Evolutionary conservation across 2,888 invertebrate genomes (phyloP).

Genomic region (Xylophagus ater): DNA sequence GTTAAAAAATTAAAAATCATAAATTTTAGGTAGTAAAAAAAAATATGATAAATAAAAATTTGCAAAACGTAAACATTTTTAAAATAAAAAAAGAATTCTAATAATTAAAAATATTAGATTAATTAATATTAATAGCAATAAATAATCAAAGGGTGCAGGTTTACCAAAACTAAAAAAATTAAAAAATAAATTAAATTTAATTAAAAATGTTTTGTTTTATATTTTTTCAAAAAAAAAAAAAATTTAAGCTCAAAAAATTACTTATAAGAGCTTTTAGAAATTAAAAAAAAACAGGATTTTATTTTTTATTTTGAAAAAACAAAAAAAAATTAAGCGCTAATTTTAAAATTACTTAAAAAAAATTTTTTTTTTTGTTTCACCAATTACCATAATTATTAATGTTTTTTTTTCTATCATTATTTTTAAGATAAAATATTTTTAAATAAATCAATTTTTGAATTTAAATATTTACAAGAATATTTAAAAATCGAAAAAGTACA

Average conservation of each 20-base stretch:
- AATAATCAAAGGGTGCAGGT: constrained; percentile 19
- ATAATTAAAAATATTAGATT: constrained; percentile 1
- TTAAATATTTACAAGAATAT: constrained; percentile 4
- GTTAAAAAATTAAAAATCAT: too few species aligned
- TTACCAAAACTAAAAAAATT: constrained; percentile 15
- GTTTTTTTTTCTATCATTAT: constrained; percentile 1
- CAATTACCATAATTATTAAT: too few species aligned
- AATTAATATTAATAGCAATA: constrained; percentile 9
- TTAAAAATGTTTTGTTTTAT: constrained; percentile 1
- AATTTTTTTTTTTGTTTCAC: not conserved
- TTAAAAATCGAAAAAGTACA: constrained; percentile 19
- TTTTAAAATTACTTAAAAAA: not conserved
- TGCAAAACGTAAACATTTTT: not conserved
- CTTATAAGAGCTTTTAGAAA: constrained; percentile 3
- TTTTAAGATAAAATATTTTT: not conserved
- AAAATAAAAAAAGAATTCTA: constrained; percentile 1
- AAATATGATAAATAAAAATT: not conserved
- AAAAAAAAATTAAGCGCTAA: constrained; percentile 2
- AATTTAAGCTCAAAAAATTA: not conserved
- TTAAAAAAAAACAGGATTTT: not conserved
- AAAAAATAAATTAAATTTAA: constrained; percentile 3
- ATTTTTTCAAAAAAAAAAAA: constrained; percentile 1
- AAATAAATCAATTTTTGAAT: not conserved
- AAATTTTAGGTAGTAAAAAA: not conserved
- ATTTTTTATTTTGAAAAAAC: not conserved